These are phyloP conservation scores for Cerastis rubricosa DNA, from an alignment of 2,888 invertebrate species.

Conservation along the genomic window DNA sequence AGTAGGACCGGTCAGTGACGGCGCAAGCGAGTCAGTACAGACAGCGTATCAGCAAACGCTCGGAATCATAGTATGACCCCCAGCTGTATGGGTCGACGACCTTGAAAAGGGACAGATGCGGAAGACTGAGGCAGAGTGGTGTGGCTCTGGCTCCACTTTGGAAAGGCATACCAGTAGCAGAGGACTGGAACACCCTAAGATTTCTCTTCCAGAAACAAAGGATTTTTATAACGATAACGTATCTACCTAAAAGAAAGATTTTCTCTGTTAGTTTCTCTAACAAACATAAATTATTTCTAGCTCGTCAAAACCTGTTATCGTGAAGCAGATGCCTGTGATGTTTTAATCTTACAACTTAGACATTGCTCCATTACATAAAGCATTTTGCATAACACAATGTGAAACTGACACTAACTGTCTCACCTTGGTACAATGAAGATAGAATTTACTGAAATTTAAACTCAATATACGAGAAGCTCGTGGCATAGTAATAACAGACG, in stretches of 20 bases:
- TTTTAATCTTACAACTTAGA: conserved; percentile 28
- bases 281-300: not conserved
- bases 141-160: not conserved
- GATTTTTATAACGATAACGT: not conserved
- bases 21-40: not conserved
- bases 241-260: not conserved
- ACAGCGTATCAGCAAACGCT: not conserved
- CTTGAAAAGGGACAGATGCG: not conserved
- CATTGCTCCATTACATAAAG: conserved; percentile 2
- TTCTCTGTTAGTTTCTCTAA: not conserved
- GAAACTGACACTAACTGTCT: not conserved
- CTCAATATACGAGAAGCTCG: not conserved
- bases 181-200: not conserved
- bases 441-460: conserved; percentile 4
- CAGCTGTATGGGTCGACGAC: not conserved
- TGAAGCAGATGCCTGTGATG: not conserved
- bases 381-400: conserved; percentile 16
- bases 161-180: not conserved
- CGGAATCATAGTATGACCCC: not conserved
- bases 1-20: not conserved
- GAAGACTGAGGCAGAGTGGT: not conserved
- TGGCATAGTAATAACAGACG: not conserved
- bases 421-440: not conserved
- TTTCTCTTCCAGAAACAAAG: not conserved
- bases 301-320: not conserved